Percentiles rank a stretch among this genome's conserved stretches.
These are phyloP conservation scores for Chroicocephalus ridibundus DNA, from an alignment of 2,113 vertebrate genomes.

Conservation along the genomic window DNA sequence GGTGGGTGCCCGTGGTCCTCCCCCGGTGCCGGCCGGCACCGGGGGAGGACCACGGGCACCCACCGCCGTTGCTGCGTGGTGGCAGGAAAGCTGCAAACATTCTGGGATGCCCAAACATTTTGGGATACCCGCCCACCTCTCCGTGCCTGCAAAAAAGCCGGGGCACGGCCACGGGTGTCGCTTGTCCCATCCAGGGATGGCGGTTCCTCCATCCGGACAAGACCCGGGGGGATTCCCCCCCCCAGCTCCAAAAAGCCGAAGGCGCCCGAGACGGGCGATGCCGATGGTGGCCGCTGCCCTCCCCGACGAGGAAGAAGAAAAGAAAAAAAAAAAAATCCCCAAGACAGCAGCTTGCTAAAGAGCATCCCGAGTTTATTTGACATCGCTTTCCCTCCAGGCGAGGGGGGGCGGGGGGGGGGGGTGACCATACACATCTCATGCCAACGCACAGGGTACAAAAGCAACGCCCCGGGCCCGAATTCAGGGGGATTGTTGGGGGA, in stretches of 20 bases:
- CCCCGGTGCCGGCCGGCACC: background rate
- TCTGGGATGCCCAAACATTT: no score
- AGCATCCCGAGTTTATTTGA: constrained; percentile 89
- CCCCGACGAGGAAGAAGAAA: background rate
- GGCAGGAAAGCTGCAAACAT: background rate
- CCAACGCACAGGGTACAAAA: constrained; percentile 85
- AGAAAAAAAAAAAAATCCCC: background rate
- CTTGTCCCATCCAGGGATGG: background rate
- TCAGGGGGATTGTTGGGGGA: background rate
- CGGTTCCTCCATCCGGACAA: rapidly evolving
- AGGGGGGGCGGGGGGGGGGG: background rate
- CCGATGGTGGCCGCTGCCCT: background rate
- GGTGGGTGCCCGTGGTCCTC: background rate
- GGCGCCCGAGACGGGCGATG: rapidly evolving
- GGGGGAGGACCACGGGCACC: background rate
- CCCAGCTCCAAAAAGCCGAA: rapidly evolving
- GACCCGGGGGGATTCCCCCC: rapidly evolving
- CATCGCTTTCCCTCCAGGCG: constrained; percentile 55
- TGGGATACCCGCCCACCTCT: background rate
- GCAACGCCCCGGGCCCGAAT: constrained; percentile 79
- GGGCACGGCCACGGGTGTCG: rapidly evolving
- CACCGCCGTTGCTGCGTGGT: rapidly evolving
- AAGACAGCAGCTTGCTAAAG: constrained; percentile 76
- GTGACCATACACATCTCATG: constrained; percentile 88
- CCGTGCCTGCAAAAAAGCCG: background rate